Evolutionary conservation across 2,113 vertebrate genomes (phyloP).

Genomic region (Choloepus hoffmanni): DNA sequence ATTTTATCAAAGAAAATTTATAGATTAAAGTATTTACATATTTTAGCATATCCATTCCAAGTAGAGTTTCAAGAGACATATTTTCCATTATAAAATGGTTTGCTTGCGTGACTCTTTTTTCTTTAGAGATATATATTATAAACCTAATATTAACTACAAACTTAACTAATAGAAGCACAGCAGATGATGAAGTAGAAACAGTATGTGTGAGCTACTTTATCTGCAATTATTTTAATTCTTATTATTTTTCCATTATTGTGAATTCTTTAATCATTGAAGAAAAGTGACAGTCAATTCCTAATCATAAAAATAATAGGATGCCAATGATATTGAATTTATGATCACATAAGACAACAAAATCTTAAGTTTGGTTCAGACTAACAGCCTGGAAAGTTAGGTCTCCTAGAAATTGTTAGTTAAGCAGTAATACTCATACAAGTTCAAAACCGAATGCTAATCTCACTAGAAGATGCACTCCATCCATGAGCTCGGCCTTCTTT

Average conservation of each 20-base stretch:
- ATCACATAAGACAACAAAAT: not conserved
- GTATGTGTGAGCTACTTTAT: not conserved
- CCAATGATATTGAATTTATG: not conserved
- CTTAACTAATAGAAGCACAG: not conserved
- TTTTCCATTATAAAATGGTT: conserved; percentile 5
- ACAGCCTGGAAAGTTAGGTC: not conserved
- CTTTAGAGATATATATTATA: not conserved
- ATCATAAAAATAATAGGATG: not conserved
- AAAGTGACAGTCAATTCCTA: not conserved
- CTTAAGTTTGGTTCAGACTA: not conserved
- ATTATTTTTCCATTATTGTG: not conserved
- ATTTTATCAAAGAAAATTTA: not conserved
- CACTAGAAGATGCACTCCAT: not conserved
- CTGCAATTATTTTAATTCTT: conserved; percentile 13
- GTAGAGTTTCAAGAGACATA: not conserved
- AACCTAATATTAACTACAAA: not conserved
- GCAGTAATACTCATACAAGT: not conserved
- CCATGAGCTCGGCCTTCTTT: not conserved
- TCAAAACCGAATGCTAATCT: not conserved
- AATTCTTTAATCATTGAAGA: not conserved
- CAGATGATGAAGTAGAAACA: not conserved
- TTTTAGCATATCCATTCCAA: not conserved
- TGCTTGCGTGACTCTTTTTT: not conserved
- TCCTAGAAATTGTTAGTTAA: not conserved
- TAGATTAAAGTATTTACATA: not conserved